These are phyloP conservation scores for Hippocampus barbouri DNA, from an alignment of 2,113 vertebrate genomes.

Conservation along the genomic window DNA sequence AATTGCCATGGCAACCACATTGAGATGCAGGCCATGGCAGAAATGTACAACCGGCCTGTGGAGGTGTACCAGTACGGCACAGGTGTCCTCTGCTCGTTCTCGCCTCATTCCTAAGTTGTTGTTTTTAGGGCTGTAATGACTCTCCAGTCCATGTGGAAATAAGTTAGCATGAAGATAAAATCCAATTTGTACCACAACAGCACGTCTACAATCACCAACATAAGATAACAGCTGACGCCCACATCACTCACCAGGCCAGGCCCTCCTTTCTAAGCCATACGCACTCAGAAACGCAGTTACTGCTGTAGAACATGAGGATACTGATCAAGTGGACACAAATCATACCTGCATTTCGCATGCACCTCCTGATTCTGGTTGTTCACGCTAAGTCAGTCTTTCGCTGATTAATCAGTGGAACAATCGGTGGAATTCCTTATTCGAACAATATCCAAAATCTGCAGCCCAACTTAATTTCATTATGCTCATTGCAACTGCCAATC, in stretches of 20 bases:
- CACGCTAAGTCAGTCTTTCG: too few species aligned
- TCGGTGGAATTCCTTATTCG: too few species aligned
- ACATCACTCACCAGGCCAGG: not conserved
- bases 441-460: not conserved
- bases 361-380: too few species aligned
- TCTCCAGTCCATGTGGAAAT: not conserved
- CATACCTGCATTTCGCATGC: not conserved
- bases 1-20: slow-evolving; percentile 96
- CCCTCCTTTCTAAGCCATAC: not conserved
- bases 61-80: slow-evolving; percentile 93
- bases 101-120: not conserved
- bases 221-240: not conserved
- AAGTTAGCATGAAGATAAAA: not conserved
- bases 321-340: not conserved
- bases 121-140: not conserved
- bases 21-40: slow-evolving; percentile 97
- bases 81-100: slow-evolving; percentile 60
- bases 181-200: not conserved
- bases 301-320: not conserved
- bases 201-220: not conserved
- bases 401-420: too few species aligned
- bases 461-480: not conserved
- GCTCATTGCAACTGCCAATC: not conserved
- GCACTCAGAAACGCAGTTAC: not conserved
- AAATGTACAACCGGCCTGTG: slow-evolving; percentile 95